These are phyloP conservation scores for Drosophila buzzatii DNA, from an alignment of 2,888 invertebrate species.

Conservation along the genomic window DNA sequence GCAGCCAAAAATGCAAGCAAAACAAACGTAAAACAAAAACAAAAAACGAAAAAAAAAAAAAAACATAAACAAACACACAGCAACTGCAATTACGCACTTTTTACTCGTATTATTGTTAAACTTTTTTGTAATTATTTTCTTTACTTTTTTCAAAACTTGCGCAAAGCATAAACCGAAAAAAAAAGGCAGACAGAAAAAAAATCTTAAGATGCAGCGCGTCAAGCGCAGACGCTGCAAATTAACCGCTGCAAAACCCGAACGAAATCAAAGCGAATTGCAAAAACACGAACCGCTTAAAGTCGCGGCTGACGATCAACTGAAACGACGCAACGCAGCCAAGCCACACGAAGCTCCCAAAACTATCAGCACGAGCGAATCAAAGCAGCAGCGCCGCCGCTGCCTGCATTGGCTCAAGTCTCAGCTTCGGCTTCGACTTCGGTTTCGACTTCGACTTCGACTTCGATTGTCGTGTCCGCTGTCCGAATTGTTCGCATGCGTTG, in stretches of 20 bases:
- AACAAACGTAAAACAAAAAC: constrained; percentile 14
- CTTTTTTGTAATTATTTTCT: constrained; percentile 1
- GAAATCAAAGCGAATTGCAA: constrained; percentile 7
- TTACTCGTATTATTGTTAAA: constrained; percentile 27
- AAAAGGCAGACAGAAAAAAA: constrained; percentile 9
- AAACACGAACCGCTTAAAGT: constrained; percentile 45
- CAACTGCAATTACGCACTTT: constrained; percentile 62
- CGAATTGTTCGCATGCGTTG: constrained; percentile 29
- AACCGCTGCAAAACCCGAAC: constrained; percentile 11
- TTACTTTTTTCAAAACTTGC: constrained; percentile 42
- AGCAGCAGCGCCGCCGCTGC: constrained; percentile 22
- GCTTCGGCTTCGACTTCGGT: neutral
- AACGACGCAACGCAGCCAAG: constrained; percentile 12
- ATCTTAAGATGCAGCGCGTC: constrained; percentile 39
- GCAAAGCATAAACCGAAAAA: constrained; percentile 45
- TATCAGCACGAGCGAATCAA: constrained; percentile 8
- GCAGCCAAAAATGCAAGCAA: constrained; percentile 22
- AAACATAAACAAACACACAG: constrained; percentile 27
- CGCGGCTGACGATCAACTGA: constrained; percentile 65
- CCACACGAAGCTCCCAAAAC: constrained; percentile 14
- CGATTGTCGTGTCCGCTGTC: neutral
- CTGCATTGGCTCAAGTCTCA: neutral
- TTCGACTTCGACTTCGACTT: neutral
- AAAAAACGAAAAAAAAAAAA: constrained; percentile 1
- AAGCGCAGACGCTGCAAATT: constrained; percentile 28